phyloP scores from a whole-genome alignment of 2,888 invertebrate species.

The Brenthis ino region DNA sequence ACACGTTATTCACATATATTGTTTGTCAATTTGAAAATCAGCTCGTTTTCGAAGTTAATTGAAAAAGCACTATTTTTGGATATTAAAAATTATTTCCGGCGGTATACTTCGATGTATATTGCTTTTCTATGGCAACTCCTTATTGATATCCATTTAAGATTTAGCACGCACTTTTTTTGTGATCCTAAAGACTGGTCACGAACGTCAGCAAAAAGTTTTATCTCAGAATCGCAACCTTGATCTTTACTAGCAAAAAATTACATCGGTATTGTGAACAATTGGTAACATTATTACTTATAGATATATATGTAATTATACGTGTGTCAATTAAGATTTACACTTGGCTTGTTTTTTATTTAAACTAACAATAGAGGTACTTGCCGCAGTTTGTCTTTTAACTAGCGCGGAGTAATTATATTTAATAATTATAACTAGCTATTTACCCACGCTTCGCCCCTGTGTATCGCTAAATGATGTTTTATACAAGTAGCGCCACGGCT shows the following conservation, averaged over 20 bases:
- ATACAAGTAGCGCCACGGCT: too few species aligned
- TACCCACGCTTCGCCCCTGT: too few species aligned
- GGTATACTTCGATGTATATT: constrained; percentile 32
- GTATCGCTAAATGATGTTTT: too few species aligned
- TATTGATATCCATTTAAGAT: constrained; percentile 72
- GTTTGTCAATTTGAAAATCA: constrained; percentile 8
- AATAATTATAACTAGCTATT: neutral
- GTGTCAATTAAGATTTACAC: constrained; percentile 36
- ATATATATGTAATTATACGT: constrained; percentile 37
- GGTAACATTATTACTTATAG: constrained; percentile 39
- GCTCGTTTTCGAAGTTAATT: constrained; percentile 1
- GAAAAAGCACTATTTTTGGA: constrained; percentile 23
- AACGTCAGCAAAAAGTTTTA: constrained; percentile 73
- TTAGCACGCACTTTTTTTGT: constrained; percentile 64
- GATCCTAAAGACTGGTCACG: constrained; percentile 71
- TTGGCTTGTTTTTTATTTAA: constrained; percentile 31
- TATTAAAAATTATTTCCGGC: constrained; percentile 43
- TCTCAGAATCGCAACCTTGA: constrained; percentile 70
- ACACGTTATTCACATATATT: constrained; percentile 21
- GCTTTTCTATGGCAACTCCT: constrained; percentile 47
- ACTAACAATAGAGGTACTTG: constrained; percentile 19
- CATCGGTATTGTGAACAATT: constrained; percentile 49
- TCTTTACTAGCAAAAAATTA: constrained; percentile 74
- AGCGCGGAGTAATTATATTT: neutral
- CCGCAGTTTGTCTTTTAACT: neutral